Evolutionary conservation across 1,140 invertebrate species (phyloP), one percentile per base, ranked within the genome.

Genomic region (Lordiphosa mommai): DNA sequence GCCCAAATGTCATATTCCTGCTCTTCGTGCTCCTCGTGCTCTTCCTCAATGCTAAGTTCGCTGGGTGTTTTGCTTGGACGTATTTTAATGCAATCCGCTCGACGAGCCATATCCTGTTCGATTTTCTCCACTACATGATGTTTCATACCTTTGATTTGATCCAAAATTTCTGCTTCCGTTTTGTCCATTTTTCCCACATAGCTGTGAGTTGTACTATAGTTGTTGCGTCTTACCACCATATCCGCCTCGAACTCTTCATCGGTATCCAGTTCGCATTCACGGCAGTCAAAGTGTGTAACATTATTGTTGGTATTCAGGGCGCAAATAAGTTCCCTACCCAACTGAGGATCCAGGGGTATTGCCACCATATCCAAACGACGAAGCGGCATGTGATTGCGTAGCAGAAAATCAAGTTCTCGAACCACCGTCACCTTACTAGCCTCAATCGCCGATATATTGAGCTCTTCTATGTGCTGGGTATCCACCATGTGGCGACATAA

Each of bases 301-400:
- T 59, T 61, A 0, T 10, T 10, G 37, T 67, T 77, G 1, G 4
- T 2, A n/a, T 30, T 8, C 0, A 82, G 16, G 3, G 49, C 55
- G 7, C 50, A 53, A 0, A 79, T 36, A 0, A 82, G 23, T 3
- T 17, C 36, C 8, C 4, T 20, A 1, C 61, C 61, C 5, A 41
- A 5, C 0, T 3, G 0, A 0, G 1, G 0, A 3, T 33, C n/a
- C 13, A 82, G 14, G 0, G 51, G 61, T 8, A 73, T 43, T 4
- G 51, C 59, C n/a, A 30, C 47, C 9, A 82, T 48, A 29, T 55
- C 48, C 3, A 82, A 30, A 0, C 29, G 12, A 0, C 51, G 55
- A 8, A 88, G 27, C 0, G 60, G 56, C 4, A 4, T 1, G 16
- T 88, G 86, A 0, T 48, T 4, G 2, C 66, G 61, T 7, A 88